A percentile compares a stretch with the other conserved stretches of the same genome.
These are phyloP conservation scores for Cheilosia vernalis DNA, from an alignment of 2,888 invertebrate genomes.

Conservation along the genomic window DNA sequence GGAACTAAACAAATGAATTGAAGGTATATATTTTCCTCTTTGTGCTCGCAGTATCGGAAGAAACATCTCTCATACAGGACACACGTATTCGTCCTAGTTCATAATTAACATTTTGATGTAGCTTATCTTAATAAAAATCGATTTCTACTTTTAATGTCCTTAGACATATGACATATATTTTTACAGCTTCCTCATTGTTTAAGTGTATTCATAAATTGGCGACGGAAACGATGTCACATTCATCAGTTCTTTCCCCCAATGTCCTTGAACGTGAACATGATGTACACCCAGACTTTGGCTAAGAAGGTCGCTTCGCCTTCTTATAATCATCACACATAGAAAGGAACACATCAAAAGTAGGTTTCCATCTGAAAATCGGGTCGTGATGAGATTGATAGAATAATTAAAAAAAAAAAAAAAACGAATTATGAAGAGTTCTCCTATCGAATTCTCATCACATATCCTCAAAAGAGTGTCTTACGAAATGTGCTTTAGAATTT, in stretches of 20 bases:
- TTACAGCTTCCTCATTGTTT: constrained; percentile 19
- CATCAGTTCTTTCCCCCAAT: constrained; percentile 62
- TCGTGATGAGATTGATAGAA: constrained; percentile 54
- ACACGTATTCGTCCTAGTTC: neutral
- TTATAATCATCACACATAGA: neutral
- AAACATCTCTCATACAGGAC: neutral
- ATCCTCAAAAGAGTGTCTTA: neutral
- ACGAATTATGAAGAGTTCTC: constrained; percentile 16
- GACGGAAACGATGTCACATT: constrained; percentile 36
- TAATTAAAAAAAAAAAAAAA: constrained; percentile 21
- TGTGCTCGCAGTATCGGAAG: no score
- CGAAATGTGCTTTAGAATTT: constrained; percentile 12
- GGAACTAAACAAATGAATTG: no score
- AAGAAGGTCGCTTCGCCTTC: neutral
- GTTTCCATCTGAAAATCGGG: constrained; percentile 10
- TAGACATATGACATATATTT: constrained; percentile 58
- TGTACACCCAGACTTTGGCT: constrained; percentile 25
- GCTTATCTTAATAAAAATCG: constrained; percentile 42
- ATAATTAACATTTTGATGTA: constrained; percentile 16
- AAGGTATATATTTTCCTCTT: no score
- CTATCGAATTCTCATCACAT: constrained; percentile 32
- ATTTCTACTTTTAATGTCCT: constrained; percentile 48
- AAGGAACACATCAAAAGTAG: constrained; percentile 28
- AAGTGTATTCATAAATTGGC: constrained; percentile 26
- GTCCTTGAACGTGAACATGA: constrained; percentile 63